Conservation (phyloP, 2,888 invertebrate species). For the Cremastinae sp. region DNA sequence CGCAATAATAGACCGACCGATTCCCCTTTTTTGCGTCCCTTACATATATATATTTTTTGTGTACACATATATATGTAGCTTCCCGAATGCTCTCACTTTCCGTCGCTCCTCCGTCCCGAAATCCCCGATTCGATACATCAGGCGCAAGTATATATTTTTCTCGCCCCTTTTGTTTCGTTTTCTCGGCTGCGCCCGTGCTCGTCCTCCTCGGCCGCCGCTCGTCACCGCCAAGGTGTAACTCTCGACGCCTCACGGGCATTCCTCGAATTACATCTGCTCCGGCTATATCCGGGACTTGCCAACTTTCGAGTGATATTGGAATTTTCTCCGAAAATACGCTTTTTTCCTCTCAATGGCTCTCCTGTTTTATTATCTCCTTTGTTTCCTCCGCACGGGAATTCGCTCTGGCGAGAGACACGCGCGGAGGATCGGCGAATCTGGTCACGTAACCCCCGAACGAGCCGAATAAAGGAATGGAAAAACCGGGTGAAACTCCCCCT, state of each 20-base stretch:
- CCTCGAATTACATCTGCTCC: constrained; percentile 39
- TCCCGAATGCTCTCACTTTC: not conserved
- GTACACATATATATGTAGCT: too few relatives aligned
- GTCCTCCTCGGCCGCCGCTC: not conserved
- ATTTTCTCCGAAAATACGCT: constrained; percentile 51
- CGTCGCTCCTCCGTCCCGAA: constrained; percentile 1
- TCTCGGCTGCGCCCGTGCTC: not conserved
- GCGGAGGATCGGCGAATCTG: constrained; percentile 36
- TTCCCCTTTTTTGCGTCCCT: not conserved
- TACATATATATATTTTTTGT: too few relatives aligned
- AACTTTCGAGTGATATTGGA: constrained; percentile 59
- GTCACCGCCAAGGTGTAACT: constrained; percentile 32
- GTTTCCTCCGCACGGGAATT: constrained; percentile 19
- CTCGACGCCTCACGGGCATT: constrained; percentile 34
- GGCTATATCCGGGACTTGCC: constrained; percentile 40
- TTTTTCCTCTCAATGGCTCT: constrained; percentile 11
- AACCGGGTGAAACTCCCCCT: not conserved
- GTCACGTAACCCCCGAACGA: constrained; percentile 52
- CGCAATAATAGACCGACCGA: constrained; percentile 48
- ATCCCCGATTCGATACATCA: constrained; percentile 38
- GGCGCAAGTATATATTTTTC: constrained; percentile 15
- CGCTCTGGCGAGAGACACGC: constrained; percentile 32
- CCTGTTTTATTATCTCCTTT: not conserved
- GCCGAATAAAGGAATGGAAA: constrained; percentile 4
- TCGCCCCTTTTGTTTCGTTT: constrained; percentile 6